A percentile compares a stretch with the other conserved stretches of the same genome.
These are phyloP conservation scores for Trilocha varians DNA, from an alignment of 2,888 invertebrate genomes.

Conservation along the genomic window DNA sequence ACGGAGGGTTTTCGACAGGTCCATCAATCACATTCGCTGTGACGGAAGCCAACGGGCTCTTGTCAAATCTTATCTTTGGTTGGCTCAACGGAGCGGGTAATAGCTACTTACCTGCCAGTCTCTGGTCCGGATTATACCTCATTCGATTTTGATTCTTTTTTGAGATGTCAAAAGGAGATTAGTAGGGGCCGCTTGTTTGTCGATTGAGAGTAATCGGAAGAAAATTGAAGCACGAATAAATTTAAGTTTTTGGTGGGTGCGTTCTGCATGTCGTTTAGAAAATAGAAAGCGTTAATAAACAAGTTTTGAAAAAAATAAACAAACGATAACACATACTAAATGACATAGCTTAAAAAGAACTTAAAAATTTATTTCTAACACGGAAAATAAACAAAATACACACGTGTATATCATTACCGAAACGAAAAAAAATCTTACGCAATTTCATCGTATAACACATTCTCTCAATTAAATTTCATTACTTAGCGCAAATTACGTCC, in stretches of 20 bases:
- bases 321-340: too few species aligned
- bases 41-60: slow-evolving; percentile 20
- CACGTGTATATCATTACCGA: too few species aligned
- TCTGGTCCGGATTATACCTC: slow-evolving; percentile 51
- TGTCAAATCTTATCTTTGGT: slow-evolving; percentile 58
- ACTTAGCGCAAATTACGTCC: neutral
- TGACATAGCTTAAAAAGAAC: too few species aligned
- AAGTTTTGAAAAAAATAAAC: too few species aligned
- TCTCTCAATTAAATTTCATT: too few species aligned
- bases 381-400: too few species aligned
- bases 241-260: neutral
- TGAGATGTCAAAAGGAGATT: slow-evolving; percentile 40
- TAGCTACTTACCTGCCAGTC: slow-evolving; percentile 66
- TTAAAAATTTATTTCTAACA: too few species aligned
- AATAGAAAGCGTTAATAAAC: too few species aligned
- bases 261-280: neutral
- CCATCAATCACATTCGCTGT: slow-evolving; percentile 55
- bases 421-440: too few species aligned
- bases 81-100: slow-evolving; percentile 61
- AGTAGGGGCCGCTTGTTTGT: slow-evolving; percentile 33
- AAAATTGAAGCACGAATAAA: neutral
- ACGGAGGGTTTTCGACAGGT: slow-evolving; percentile 28
- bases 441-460: too few species aligned
- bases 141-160: slow-evolving; percentile 54
- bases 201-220: slow-evolving; percentile 3